Evolutionary conservation across 1,140 invertebrate genomes (phyloP).

Genomic region (Lucilia cuprina): DNA sequence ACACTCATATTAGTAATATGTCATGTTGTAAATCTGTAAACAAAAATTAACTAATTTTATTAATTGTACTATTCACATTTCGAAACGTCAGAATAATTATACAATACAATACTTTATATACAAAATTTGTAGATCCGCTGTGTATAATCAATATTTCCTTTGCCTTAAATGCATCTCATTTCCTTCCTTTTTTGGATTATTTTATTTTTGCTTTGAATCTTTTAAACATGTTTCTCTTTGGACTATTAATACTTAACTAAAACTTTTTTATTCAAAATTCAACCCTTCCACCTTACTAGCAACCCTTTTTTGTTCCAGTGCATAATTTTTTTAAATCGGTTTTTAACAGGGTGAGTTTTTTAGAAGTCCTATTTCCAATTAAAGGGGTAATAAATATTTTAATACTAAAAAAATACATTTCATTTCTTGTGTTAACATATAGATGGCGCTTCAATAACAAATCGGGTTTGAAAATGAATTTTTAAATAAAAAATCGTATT

Average conservation of each 20-base stretch:
- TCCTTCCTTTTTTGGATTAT: not conserved
- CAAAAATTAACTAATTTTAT: not conserved
- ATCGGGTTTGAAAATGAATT: too few species aligned
- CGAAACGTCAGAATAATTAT: not conserved
- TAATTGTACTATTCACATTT: not conserved
- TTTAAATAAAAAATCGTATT: too few species aligned
- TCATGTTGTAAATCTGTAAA: conserved; percentile 30
- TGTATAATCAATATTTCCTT: not conserved
- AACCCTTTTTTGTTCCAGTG: conserved; percentile 20
- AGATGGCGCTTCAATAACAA: not conserved
- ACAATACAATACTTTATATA: not conserved
- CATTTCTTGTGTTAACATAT: not conserved
- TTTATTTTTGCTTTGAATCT: not conserved
- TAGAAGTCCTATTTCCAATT: not conserved
- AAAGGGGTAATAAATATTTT: conserved; percentile 14
- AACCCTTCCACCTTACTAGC: not conserved
- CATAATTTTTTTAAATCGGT: not conserved
- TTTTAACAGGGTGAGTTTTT: conserved; percentile 9
- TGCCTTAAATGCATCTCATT: not conserved
- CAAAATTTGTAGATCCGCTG: not conserved
- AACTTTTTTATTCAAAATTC: not conserved
- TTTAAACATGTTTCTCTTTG: not conserved
- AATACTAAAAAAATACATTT: not conserved
- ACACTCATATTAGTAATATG: not conserved
- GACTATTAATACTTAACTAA: not conserved